Percentiles rank a stretch among this genome's conserved stretches.
Evolutionary conservation across 2,797 vertebrate genomes (phyloP).

Genomic region (Brotula barbata): DNA sequence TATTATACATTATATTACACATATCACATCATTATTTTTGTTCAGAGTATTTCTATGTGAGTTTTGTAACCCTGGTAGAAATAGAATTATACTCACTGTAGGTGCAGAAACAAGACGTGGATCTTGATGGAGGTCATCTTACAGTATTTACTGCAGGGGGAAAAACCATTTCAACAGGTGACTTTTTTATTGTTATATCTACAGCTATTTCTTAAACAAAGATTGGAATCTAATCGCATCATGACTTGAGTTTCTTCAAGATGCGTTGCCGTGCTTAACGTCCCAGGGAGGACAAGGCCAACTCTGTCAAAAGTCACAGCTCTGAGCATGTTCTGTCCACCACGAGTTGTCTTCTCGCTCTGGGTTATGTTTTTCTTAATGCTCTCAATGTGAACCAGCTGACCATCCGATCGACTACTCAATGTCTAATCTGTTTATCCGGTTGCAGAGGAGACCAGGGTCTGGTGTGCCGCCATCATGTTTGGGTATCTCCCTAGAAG

Average conservation of each 20-base stretch:
- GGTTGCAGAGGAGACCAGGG: too few relatives aligned
- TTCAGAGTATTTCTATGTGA: not conserved
- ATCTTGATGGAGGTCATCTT: slow-evolving; percentile 71
- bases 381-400: not conserved
- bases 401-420: too few relatives aligned
- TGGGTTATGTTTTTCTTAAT: not conserved
- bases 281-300: not conserved
- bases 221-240: not conserved
- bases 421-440: too few relatives aligned
- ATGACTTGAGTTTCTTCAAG: not conserved
- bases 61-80: not conserved
- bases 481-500: too few relatives aligned
- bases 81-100: slow-evolving; percentile 77
- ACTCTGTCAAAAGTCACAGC: too few relatives aligned
- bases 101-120: slow-evolving; percentile 78
- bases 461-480: too few relatives aligned
- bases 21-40: not conserved
- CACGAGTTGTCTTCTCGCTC: not conserved
- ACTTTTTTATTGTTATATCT: not conserved
- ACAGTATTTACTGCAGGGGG: slow-evolving; percentile 77
- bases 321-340: too few relatives aligned
- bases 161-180: slow-evolving; percentile 1
- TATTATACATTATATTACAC: too few relatives aligned
- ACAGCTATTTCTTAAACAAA: not conserved
- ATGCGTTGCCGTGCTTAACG: not conserved